Evolutionary conservation across 2,113 vertebrate species (phyloP), one percentile per base, ranked within the genome.

Genomic region (Aramus guarauna): DNA sequence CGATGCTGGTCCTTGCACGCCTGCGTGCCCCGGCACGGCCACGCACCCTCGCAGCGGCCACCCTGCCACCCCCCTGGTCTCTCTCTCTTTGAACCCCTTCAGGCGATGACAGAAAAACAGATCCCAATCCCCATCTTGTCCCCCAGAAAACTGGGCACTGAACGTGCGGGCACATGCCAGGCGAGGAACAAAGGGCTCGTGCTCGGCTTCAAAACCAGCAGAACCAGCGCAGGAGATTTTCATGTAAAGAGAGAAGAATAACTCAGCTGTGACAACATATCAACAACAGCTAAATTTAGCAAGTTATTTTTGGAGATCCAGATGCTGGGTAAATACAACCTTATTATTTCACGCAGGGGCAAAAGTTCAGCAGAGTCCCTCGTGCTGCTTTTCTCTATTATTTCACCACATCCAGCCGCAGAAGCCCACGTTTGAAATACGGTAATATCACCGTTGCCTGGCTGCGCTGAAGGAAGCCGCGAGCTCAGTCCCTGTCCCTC

Each of bases 221-320:
- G 34, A 75, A 43, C 12, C 69, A 43, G 50, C 0, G 2, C 37
- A n/a, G 23, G 34, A 37, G 53, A 56, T 45, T 62, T 72, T 73
- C 15, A 0, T 47, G 82, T 1, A 15, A 34, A 88, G 75, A 83
- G 69, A 86, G 74, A 52, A 90, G 69, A 63, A 87, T 1, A 83
- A 56, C 90, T 96, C 96, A 96, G 95, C 92, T 95, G 96, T 92
- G 96, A 94, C 94, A 93, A 92, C 79, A 67, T 48, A 93, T 95
- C 96, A 93, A 96, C 87, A 92, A 84, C 90, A 90, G 91, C 95
- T 97, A 96, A 96, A 96, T 93, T 92, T 96, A 96, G 95, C 29
- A 0, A 73, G 93, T 77, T 97, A 96, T 96, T 96, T 92, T 76
- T 2, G 1, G 95, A 83, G 60, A 76, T 85, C 93, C 96, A 97